Percentiles rank a stretch among this genome's conserved stretches.
These are phyloP conservation scores for Neodiprion pinetum DNA, from an alignment of 1,140 invertebrate species.

Conservation along the genomic window DNA sequence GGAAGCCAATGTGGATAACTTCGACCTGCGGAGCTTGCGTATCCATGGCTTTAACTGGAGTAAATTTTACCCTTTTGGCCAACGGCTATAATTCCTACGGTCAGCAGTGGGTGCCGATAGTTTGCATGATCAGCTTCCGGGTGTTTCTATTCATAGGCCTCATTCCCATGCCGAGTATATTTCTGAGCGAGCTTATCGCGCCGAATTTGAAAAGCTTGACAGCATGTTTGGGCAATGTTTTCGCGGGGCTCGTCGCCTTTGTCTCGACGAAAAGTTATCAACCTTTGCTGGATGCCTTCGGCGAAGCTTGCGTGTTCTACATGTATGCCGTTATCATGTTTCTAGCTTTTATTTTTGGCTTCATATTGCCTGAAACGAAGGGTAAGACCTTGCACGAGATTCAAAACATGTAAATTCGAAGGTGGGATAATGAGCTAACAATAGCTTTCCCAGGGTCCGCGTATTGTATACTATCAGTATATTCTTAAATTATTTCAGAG, in stretches of 20 bases:
- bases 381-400: slow-evolving; percentile 67
- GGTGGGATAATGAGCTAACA: too few species aligned
- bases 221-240: slow-evolving; percentile 37
- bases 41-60: slow-evolving; percentile 35
- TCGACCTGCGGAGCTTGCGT: slow-evolving; percentile 35
- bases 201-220: slow-evolving; percentile 46
- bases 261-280: slow-evolving; percentile 42
- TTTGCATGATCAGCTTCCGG: slow-evolving; percentile 40
- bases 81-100: slow-evolving; percentile 4
- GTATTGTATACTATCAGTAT: too few species aligned
- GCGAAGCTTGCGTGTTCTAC: slow-evolving; percentile 34
- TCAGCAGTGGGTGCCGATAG: slow-evolving; percentile 40
- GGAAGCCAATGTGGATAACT: slow-evolving; percentile 37
- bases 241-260: slow-evolving; percentile 39
- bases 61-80: slow-evolving; percentile 32
- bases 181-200: slow-evolving; percentile 52
- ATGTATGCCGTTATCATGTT: slow-evolving; percentile 37
- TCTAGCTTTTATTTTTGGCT: slow-evolving; percentile 59
- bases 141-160: slow-evolving; percentile 36
- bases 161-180: slow-evolving; percentile 41
- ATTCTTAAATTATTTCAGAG: too few species aligned
- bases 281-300: slow-evolving; percentile 30
- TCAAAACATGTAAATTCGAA: slow-evolving; percentile 37
- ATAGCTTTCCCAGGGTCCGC: too few species aligned
- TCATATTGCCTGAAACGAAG: slow-evolving; percentile 69